These are phyloP conservation scores for Cotesia glomerata DNA, from an alignment of 1,140 invertebrate species.

Conservation along the genomic window DNA sequence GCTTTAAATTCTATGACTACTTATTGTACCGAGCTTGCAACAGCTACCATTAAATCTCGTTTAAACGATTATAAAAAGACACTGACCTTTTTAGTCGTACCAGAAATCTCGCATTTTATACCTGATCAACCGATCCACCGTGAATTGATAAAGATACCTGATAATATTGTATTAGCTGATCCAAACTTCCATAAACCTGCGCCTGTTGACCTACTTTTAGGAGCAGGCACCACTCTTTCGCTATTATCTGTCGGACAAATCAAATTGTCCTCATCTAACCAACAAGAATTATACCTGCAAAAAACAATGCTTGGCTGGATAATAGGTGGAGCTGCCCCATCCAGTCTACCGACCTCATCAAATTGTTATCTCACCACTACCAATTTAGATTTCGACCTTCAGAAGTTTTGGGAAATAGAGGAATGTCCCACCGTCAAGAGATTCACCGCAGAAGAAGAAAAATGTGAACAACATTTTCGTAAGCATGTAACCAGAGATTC, in stretches of 20 bases:
- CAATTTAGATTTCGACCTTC: background rate
- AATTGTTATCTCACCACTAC: background rate
- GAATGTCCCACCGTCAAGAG: background rate
- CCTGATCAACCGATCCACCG: background rate
- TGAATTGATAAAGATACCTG: constrained; percentile 1
- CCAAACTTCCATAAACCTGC: constrained; percentile 32
- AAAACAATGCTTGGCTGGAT: constrained; percentile 37
- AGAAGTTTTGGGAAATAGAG: background rate
- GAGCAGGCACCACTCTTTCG: constrained; percentile 29
- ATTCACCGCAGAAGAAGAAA: background rate
- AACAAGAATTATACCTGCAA: constrained; percentile 31
- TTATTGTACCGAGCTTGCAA: background rate
- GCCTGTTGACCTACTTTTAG: constrained; percentile 34
- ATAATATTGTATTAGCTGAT: constrained; percentile 30
- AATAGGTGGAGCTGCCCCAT: constrained; percentile 6
- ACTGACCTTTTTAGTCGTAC: constrained; percentile 10
- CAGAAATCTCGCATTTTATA: constrained; percentile 8
- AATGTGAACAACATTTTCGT: background rate
- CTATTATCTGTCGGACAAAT: constrained; percentile 32
- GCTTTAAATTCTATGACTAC: background rate
- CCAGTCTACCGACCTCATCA: background rate
- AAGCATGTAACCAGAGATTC: background rate
- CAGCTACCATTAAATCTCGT: background rate
- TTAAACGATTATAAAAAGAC: background rate
- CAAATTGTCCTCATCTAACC: constrained; percentile 13